These are phyloP conservation scores for Cossypha dichroa DNA, from an alignment of 2,797 vertebrate species.

Conservation along the genomic window DNA sequence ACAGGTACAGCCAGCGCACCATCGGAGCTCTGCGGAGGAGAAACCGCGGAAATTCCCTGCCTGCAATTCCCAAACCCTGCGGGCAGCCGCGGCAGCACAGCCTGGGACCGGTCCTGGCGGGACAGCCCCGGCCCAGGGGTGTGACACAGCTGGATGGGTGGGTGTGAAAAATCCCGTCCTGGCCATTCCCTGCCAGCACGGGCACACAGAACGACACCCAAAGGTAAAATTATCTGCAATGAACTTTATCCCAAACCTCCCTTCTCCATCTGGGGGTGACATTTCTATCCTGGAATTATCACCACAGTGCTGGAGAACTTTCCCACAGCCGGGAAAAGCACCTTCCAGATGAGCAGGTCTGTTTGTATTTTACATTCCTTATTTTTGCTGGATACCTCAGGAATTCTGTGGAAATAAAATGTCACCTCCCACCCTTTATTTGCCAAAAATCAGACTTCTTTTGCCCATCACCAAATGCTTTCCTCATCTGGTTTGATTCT, in stretches of 20 bases:
- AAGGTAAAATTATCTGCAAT: background rate
- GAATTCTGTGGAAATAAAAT: background rate
- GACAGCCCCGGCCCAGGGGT: no score
- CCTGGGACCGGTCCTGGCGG: background rate
- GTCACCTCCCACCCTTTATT: no score
- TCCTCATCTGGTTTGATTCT: background rate
- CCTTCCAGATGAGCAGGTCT: background rate
- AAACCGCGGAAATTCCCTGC: rapidly evolving
- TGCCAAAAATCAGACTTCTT: background rate
- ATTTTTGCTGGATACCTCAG: background rate
- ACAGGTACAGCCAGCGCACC: background rate
- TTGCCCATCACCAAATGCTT: background rate
- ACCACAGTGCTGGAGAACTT: background rate
- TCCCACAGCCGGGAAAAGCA: background rate
- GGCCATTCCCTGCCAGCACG: rapidly evolving
- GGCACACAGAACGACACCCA: rapidly evolving
- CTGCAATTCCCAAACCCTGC: background rate
- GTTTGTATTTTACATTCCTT: background rate
- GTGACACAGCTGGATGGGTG: background rate
- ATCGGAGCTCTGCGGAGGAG: background rate
- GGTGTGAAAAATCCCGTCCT: background rate
- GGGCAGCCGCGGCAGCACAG: background rate
- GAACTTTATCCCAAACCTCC: background rate
- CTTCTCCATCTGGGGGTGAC: background rate
- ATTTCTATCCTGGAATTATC: background rate